A percentile compares a stretch with the other conserved stretches of the same genome.
These are phyloP conservation scores for Caenorhabditis angaria DNA, from an alignment of 2,888 invertebrate genomes.

Conservation along the genomic window DNA sequence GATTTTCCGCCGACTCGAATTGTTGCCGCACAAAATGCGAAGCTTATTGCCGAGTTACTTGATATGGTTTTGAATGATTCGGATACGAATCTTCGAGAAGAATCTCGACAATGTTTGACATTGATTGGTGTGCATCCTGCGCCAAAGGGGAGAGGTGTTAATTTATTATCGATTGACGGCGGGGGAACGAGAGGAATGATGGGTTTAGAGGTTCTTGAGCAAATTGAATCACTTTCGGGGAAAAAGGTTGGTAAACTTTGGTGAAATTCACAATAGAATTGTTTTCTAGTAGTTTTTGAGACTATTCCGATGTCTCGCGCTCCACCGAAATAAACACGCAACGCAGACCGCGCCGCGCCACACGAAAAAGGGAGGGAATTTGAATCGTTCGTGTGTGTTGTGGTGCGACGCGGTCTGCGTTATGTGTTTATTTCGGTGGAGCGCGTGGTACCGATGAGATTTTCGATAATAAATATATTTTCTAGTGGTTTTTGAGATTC, in stretches of 20 bases:
- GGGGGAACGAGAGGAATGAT: slow-evolving; percentile 88
- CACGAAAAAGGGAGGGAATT: too few species aligned
- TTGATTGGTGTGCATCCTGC: slow-evolving; percentile 59
- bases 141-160: slow-evolving; percentile 77
- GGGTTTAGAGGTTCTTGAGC: slow-evolving; percentile 83
- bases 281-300: too few species aligned
- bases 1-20: slow-evolving; percentile 61
- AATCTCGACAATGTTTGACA: slow-evolving; percentile 61
- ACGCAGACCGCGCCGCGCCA: too few species aligned
- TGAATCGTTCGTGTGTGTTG: too few species aligned
- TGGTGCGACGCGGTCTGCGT: too few species aligned
- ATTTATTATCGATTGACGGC: slow-evolving; percentile 87
- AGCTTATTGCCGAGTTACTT: slow-evolving; percentile 54
- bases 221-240: slow-evolving; percentile 78
- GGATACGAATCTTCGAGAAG: slow-evolving; percentile 49
- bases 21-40: slow-evolving; percentile 51
- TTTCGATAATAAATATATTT: too few species aligned
- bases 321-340: too few species aligned
- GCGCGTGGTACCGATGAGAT: too few species aligned
- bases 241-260: slow-evolving; percentile 73
- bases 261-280: too few species aligned
- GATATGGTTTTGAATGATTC: slow-evolving; percentile 39
- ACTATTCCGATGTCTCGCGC: too few species aligned
- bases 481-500: too few species aligned
- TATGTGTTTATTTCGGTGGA: too few species aligned